Evolutionary conservation across 1,140 invertebrate species (phyloP), one percentile per base, ranked within the genome.

Genomic region (Pectinophora gossypiella): DNA sequence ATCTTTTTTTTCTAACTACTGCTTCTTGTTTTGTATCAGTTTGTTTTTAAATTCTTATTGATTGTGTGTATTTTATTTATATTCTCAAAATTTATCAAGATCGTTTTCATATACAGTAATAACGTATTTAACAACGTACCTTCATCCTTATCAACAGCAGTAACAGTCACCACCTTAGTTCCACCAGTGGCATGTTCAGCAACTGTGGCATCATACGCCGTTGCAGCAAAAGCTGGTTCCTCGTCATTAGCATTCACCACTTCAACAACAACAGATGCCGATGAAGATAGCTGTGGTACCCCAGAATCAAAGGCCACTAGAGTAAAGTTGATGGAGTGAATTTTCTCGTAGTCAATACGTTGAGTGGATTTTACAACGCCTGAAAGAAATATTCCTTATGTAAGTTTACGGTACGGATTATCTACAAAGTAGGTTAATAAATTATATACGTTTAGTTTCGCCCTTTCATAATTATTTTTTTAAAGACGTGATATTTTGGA

Each of bases 241-340:
- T 96, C 94, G 70, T 98, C 96, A 67, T 98, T 98, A 0, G 96
- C 90, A 72, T 97, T 97, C 16, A 93, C 89, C 10, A 98, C 90
- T 32, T 93, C 91, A 0, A 97, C 93, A 5, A 88, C 90, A 2
- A 98, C 91, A 12, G 90, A 89, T 0, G 95, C 94, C 0, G 91
- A 90, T 0, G 95, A 91, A 5, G 92, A 93, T 38, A 94, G 85
- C 63, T 94, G 93, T 1, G 97, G 96, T 0, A 96, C 90, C 9
- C 96, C 96, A 0, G 93, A 92, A 83, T 98, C 97, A 61, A 91
- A 93, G 0, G 95, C 96, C 0, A 94, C 88, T 0, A 97, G 91
- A 1, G 91, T 93, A 63, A 98, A 96, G 66, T 93, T 92, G 2
- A 97, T 87, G 47, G 90, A 86, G 63, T 94, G 93, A 0, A 92